phyloP scores from a whole-genome alignment of 1,140 invertebrate genomes.

The Conus ventricosus region DNA sequence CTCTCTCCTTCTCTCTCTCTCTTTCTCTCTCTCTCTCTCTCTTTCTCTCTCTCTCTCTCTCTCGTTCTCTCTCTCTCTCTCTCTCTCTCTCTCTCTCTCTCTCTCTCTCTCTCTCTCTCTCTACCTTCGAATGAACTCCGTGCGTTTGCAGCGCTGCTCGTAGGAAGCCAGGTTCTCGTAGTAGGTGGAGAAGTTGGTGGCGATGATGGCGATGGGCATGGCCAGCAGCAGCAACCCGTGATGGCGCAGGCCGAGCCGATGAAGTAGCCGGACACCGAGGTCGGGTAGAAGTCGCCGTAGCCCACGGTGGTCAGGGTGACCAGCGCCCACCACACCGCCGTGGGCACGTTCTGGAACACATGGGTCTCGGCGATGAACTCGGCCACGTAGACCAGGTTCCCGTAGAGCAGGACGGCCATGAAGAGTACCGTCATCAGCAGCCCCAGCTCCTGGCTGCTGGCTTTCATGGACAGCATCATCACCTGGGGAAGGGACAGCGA shows the following conservation, averaged over 20 bases:
- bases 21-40: not conserved
- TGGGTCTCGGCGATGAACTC: constrained; percentile 32
- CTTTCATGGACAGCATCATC: constrained; percentile 36
- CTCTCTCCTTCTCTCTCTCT: not conserved
- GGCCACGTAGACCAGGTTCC: constrained; percentile 35
- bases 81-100: not conserved
- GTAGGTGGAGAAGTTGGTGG: constrained; percentile 73
- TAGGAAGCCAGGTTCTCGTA: constrained; percentile 45
- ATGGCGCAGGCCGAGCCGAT: constrained; percentile 85
- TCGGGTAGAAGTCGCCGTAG: constrained; percentile 73
- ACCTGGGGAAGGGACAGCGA: not conserved
- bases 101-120: not conserved
- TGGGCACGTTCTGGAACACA: constrained; percentile 49
- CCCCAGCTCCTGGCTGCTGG: constrained; percentile 39
- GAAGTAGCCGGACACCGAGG: constrained; percentile 57
- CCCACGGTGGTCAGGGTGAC: constrained; percentile 78
- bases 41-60: not conserved
- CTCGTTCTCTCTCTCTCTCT: no score
- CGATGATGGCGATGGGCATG: constrained; percentile 88
- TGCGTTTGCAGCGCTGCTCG: constrained; percentile 28
- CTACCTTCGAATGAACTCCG: constrained; percentile 10
- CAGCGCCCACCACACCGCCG: constrained; percentile 75
- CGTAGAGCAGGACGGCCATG: constrained; percentile 43
- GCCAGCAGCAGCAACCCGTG: constrained; percentile 99
- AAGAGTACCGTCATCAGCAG: constrained; percentile 37